Percentiles rank a stretch among this genome's conserved stretches.
Evolutionary conservation across 2,797 vertebrate species (phyloP).

Genomic region (Etheostoma perlongum): DNA sequence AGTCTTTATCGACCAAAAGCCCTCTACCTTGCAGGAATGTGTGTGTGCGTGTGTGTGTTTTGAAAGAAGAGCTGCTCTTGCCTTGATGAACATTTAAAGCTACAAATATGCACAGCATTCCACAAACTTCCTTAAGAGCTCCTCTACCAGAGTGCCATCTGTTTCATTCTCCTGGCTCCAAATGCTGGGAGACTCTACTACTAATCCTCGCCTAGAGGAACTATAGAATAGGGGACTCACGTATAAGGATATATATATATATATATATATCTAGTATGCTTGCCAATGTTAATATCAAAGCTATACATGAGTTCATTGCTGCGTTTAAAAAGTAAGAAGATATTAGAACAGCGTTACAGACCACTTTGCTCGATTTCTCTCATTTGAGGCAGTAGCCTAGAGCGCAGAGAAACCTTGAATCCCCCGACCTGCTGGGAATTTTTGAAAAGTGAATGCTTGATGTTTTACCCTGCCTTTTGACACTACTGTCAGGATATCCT

Average conservation of each 20-base stretch:
- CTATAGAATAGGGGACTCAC: background rate
- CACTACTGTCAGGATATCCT: slow-evolving; percentile 43
- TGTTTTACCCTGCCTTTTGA: background rate
- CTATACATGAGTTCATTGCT: slow-evolving; percentile 16
- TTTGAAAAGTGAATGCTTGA: slow-evolving; percentile 18
- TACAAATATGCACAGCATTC: slow-evolving; percentile 29
- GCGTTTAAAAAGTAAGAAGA: slow-evolving; percentile 27
- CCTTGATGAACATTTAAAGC: slow-evolving; percentile 48
- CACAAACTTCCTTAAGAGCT: slow-evolving; percentile 26
- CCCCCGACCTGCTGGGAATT: slow-evolving; percentile 30
- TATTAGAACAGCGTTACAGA: slow-evolving; percentile 6
- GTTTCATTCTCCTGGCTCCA: slow-evolving; percentile 10
- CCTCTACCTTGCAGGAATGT: slow-evolving; percentile 54
- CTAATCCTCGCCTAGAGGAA: slow-evolving; percentile 26
- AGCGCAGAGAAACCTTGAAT: slow-evolving; percentile 39
- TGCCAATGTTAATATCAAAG: slow-evolving; percentile 32
- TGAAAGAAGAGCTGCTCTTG: slow-evolving; percentile 6
- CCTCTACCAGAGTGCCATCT: slow-evolving; percentile 18
- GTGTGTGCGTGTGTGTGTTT: slow-evolving; percentile 35
- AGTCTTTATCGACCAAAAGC: slow-evolving; percentile 41
- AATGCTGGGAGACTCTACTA: background rate
- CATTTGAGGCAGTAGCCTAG: slow-evolving; percentile 35
- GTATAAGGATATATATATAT: background rate
- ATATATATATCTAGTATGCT: background rate
- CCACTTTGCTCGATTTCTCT: slow-evolving; percentile 16